Conservation (phyloP, 1,140 invertebrate species). For the Globodera rostochiensis region DNA sequence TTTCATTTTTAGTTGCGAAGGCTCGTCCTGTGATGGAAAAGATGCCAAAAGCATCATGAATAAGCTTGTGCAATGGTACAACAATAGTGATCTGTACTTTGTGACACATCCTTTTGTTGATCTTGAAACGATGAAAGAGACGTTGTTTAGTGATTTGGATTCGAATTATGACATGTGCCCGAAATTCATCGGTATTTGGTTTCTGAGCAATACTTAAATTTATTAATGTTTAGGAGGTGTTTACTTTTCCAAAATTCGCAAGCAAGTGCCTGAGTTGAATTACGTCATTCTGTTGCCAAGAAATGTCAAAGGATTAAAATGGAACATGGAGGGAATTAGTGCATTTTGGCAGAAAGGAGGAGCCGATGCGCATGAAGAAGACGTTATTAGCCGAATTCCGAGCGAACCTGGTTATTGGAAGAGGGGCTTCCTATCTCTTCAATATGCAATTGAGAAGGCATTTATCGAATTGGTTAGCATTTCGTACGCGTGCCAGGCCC, state of each 20-base stretch:
- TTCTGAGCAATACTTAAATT: no score
- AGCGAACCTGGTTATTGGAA: constrained; percentile 41
- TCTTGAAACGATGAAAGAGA: background rate
- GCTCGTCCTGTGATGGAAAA: no score
- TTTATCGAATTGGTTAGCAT: constrained; percentile 27
- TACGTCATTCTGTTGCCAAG: background rate
- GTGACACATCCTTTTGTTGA: background rate
- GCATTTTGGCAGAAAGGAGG: constrained; percentile 47
- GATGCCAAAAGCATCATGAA: background rate
- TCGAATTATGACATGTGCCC: background rate
- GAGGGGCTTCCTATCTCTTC: constrained; percentile 45
- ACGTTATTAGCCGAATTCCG: constrained; percentile 37
- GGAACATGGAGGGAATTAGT: background rate
- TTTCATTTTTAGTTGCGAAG: no score
- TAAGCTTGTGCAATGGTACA: background rate
- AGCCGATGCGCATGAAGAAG: constrained; percentile 8
- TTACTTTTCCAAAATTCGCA: background rate
- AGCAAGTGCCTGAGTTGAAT: background rate
- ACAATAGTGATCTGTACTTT: background rate
- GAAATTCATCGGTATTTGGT: background rate
- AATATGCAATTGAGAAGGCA: constrained; percentile 48
- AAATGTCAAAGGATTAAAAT: background rate
- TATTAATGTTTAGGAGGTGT: background rate
- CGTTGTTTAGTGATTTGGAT: background rate
- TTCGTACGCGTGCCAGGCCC: background rate